Percentiles rank a stretch among this genome's conserved stretches.
Evolutionary conservation across 37 sponge, comb jelly and placozoan genomes (phyloP).

Genomic region (Halichondria panicea): DNA sequence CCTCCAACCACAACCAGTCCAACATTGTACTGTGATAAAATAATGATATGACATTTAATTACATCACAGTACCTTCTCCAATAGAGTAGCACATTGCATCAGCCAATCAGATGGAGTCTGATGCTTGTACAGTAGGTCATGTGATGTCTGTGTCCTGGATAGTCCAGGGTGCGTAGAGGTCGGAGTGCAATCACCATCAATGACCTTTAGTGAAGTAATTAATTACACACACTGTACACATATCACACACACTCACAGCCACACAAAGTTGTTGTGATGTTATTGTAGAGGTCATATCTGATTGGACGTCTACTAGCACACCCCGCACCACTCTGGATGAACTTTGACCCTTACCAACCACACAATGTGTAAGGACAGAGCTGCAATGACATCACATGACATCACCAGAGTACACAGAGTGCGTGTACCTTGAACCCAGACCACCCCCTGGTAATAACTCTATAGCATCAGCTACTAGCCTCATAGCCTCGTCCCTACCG

Average conservation of each 20-base stretch:
- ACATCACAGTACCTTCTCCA: slow-evolving; percentile 1
- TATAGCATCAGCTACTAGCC: not conserved
- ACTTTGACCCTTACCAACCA: slow-evolving; percentile 5
- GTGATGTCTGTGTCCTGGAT: slow-evolving; percentile 12
- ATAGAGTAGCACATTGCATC: not conserved
- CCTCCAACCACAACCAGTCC: slow-evolving; percentile 21
- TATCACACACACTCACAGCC: not conserved
- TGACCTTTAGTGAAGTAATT: slow-evolving; percentile 2
- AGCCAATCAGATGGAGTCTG: slow-evolving; percentile 15
- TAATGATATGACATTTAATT: not conserved
- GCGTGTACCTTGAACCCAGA: not conserved
- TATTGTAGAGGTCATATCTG: not conserved
- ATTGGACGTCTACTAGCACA: not conserved
- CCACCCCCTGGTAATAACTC: not conserved
- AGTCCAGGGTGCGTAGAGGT: slow-evolving; percentile 9
- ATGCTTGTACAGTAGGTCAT: slow-evolving; percentile 9
- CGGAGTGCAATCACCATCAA: slow-evolving; percentile 25
- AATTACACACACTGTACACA: no score
- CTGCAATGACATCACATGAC: not conserved
- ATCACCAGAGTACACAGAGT: not conserved
- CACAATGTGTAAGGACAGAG: not conserved
- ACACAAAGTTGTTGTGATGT: not conserved
- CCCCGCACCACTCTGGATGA: not conserved
- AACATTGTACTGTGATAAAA: slow-evolving; percentile 3
- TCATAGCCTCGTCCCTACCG: not conserved